phyloP scores from a whole-genome alignment of 2,888 invertebrate species.

The Nomada fabriciana region DNA sequence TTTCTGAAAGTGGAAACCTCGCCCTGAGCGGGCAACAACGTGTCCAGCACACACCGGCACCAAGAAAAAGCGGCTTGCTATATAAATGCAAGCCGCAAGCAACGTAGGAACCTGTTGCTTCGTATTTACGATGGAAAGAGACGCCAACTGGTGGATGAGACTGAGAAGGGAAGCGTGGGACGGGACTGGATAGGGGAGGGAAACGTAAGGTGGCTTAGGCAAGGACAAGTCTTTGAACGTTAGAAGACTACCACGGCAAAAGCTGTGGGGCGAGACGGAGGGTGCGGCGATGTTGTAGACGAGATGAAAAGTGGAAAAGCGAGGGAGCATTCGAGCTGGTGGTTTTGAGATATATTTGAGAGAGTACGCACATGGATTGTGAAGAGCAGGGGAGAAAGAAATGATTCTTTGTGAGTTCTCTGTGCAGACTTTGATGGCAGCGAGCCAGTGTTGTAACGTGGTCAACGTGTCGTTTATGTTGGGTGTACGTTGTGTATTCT shows the following conservation, averaged over 20 bases:
- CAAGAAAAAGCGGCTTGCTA: conserved; percentile 66
- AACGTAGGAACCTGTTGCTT: conserved; percentile 80
- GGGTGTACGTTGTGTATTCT: conserved; percentile 1
- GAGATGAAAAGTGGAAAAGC: conserved; percentile 6
- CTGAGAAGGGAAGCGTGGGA: conserved; percentile 24
- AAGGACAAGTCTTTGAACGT: background rate
- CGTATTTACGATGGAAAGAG: conserved; percentile 61
- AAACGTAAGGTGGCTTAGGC: conserved; percentile 1
- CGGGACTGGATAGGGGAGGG: conserved; percentile 10
- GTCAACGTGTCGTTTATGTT: conserved; percentile 25
- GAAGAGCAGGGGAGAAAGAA: conserved; percentile 11
- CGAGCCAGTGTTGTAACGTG: conserved; percentile 18
- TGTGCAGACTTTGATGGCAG: background rate
- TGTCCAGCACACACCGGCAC: conserved; percentile 34
- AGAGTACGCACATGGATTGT: background rate
- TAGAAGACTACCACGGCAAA: too few relatives aligned
- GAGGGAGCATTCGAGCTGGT: too few relatives aligned
- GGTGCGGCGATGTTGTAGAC: too few relatives aligned
- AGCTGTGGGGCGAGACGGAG: background rate
- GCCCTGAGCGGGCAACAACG: conserved; percentile 48
- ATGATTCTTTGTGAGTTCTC: conserved; percentile 65
- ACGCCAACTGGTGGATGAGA: conserved; percentile 37
- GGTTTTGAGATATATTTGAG: too few relatives aligned
- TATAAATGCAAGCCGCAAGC: conserved; percentile 61
- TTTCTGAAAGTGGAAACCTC: conserved; percentile 72